Evolutionary conservation across 2,797 vertebrate genomes (phyloP), one percentile per base, ranked within the genome.

Genomic region (Muscicapa striata): DNA sequence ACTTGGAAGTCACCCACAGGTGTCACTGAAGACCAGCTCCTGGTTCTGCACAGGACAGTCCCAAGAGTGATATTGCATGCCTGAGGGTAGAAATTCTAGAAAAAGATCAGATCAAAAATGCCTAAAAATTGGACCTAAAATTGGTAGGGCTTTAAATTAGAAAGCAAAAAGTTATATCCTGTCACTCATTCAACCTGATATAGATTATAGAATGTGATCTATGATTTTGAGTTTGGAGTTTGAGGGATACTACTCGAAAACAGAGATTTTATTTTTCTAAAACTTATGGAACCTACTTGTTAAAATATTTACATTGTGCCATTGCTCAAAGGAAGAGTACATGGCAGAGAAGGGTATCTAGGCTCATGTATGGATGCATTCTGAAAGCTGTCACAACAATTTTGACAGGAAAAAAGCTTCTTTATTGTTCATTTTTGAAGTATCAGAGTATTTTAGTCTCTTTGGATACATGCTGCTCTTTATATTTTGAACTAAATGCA

Each of bases 351-450:
- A 91, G 9, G 26, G 15, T 54, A 64, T 81, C 41, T 57, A 48
- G 27, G 57, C 75, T 70, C 57, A 41, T 18, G 18, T 63, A 43
- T 7, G 66, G 52, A 74, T 73, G 51, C 69, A 84, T 90, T 89
- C 82, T 93, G 93, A 95, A 94, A 93, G 74, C 46, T 89, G 68
- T 95, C 94, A 87, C 49, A 76, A 77, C 55, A 88, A 77, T 95
- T 96, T 93, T 85, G 81, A 78, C 72, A 49, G 51, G 34, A 94
- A 90, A 22, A 88, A 83, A 16, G 32, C 76, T 96, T 92, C 38
- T 93, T 94, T 95, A 52, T 76, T 82, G 55, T 51, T 93, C 41
- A 64, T 59, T 82, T 68, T 83, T 96, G 32, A 81, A 69, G 49
- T 38, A 67, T 38, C 43, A 27, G 59, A 89, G 11, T 13, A 54